Conservation (phyloP, 2,888 invertebrate species). For the Drosophila cognata region DNA sequence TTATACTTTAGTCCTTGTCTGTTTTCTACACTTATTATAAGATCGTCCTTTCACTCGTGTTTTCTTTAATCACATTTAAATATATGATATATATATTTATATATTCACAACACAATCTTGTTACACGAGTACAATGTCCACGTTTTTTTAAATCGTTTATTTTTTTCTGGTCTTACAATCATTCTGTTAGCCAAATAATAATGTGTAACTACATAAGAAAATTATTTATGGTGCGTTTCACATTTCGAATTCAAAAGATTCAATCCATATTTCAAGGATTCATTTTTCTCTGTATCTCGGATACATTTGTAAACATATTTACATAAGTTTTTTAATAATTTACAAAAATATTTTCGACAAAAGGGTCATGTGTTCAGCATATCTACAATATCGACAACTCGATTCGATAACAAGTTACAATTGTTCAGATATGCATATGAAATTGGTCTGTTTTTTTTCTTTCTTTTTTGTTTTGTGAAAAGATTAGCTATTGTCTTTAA, state of each 20-base stretch:
- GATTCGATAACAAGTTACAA: not conserved
- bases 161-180: not conserved
- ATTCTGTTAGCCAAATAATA: not conserved
- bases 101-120: not conserved
- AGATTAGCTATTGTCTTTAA: not conserved
- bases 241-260: not conserved
- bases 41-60: conserved; percentile 7
- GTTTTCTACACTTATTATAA: conserved; percentile 15
- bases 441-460: not conserved
- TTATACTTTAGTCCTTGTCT: conserved; percentile 12
- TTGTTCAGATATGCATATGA: not conserved
- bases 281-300: not conserved
- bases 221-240: not conserved
- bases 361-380: not conserved
- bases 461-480: not conserved
- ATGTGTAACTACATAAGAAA: not conserved
- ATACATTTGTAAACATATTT: not conserved
- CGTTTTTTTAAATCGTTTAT: not conserved
- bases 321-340: not conserved
- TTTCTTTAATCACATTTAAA: not conserved
- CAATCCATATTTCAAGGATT: not conserved
- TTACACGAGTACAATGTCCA: not conserved
- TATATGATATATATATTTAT: not conserved
- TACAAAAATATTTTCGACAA: not conserved
- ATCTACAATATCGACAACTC: not conserved